phyloP scores from a whole-genome alignment of 2,888 invertebrate species.

The Acholoe squamosa region DNA sequence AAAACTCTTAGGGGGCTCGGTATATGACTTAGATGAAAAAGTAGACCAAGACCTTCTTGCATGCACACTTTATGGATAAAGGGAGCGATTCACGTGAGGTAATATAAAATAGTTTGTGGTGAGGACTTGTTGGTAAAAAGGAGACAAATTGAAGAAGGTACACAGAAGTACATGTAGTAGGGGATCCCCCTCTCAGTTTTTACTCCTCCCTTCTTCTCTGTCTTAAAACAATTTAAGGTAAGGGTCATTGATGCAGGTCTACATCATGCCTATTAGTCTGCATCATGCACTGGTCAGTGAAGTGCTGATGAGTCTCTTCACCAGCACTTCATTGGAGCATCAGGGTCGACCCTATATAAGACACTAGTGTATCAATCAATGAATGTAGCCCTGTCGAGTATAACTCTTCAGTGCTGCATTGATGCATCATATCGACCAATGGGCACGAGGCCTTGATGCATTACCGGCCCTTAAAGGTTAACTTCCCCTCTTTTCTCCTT shows the following conservation, averaged over 20 bases:
- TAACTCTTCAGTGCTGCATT: too few species aligned
- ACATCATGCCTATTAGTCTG: too few species aligned
- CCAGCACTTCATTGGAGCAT: too few species aligned
- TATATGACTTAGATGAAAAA: not conserved
- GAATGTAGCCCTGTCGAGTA: too few species aligned
- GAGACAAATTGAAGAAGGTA: not conserved
- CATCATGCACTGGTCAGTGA: too few species aligned
- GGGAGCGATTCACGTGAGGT: constrained; percentile 9
- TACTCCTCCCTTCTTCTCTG: not conserved
- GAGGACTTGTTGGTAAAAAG: not conserved
- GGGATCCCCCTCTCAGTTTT: constrained; percentile 18
- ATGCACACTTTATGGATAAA: constrained; percentile 12
- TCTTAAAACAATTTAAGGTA: too few species aligned
- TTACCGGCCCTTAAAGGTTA: too few species aligned
- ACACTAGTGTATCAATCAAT: too few species aligned
- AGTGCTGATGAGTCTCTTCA: not conserved
- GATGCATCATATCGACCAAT: too few species aligned
- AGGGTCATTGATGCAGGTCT: too few species aligned
- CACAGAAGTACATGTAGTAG: not conserved
- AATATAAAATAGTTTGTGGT: constrained; percentile 20
- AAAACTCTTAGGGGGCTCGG: not conserved
- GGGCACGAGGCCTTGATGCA: too few species aligned
- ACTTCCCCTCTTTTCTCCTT: not conserved
- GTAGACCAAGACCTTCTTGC: not conserved
- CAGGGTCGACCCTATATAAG: too few species aligned